Evolutionary conservation across 2,888 invertebrate species (phyloP).

Genomic region (Coleophora deauratella): DNA sequence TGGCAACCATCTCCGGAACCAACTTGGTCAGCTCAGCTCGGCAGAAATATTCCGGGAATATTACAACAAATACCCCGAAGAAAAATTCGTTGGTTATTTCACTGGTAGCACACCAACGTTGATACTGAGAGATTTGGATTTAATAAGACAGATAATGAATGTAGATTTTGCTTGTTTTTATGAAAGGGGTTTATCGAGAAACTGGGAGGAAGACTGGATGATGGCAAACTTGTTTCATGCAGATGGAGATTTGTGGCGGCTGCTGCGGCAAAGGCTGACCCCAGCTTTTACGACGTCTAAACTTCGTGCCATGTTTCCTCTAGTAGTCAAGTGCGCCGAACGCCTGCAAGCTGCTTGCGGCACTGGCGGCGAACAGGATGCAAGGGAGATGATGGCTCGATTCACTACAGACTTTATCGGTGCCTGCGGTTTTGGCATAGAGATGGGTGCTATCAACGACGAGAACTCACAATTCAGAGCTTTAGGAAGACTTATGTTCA

Average conservation of each 20-base stretch:
- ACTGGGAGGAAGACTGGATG: slow-evolving; percentile 23
- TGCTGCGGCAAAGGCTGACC: slow-evolving; percentile 30
- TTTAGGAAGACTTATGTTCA: slow-evolving; percentile 23
- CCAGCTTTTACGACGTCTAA: slow-evolving; percentile 29
- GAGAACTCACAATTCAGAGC: slow-evolving; percentile 28
- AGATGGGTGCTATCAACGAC: slow-evolving; percentile 27
- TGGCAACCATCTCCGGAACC: slow-evolving; percentile 16
- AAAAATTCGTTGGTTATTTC: slow-evolving; percentile 27
- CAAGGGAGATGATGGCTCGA: slow-evolving; percentile 30
- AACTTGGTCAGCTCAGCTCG: slow-evolving; percentile 16
- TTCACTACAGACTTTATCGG: slow-evolving; percentile 38
- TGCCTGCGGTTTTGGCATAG: slow-evolving; percentile 34
- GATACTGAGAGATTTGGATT: slow-evolving; percentile 24
- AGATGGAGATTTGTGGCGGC: slow-evolving; percentile 34
- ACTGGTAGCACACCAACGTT: slow-evolving; percentile 19
- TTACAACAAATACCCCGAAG: slow-evolving; percentile 22
- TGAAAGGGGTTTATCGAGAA: slow-evolving; percentile 19
- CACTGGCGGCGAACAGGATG: slow-evolving; percentile 15
- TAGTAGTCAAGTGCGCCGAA: slow-evolving; percentile 25
- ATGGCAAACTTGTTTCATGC: slow-evolving; percentile 26
- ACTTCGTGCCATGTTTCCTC: slow-evolving; percentile 32
- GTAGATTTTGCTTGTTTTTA: slow-evolving; percentile 28
- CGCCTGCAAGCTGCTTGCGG: slow-evolving; percentile 16
- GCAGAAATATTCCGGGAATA: slow-evolving; percentile 18
- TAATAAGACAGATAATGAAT: slow-evolving; percentile 23